Evolutionary conservation across 2,888 invertebrate genomes (phyloP).

Genomic region (Byasa hedistus): DNA sequence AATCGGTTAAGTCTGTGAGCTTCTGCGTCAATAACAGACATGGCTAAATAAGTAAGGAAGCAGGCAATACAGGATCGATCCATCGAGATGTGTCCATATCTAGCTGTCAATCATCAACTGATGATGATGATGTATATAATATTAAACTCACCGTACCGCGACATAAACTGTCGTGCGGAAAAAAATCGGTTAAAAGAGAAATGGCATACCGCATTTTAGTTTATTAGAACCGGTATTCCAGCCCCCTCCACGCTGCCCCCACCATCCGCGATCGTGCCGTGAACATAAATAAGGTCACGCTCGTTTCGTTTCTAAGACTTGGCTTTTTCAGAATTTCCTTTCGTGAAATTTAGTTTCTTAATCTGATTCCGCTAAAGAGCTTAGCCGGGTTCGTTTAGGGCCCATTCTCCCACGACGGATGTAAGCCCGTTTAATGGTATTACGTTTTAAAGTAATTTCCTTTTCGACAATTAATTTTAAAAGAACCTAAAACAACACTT

Average conservation of each 20-base stretch:
- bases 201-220: conserved; percentile 22
- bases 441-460: not conserved
- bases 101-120: no score
- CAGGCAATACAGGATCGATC: no score
- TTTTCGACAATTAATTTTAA: no score
- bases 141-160: no score
- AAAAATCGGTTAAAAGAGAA: conserved; percentile 18
- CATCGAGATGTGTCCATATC: no score
- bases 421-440: conserved; percentile 8
- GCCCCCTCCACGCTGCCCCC: conserved; percentile 3
- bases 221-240: conserved; percentile 26
- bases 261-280: conserved; percentile 26
- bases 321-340: conserved; percentile 20
- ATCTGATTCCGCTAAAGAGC: conserved; percentile 16
- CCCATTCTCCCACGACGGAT: conserved; percentile 1
- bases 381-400: conserved; percentile 7
- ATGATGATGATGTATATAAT: no score
- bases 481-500: no score
- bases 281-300: conserved; percentile 29
- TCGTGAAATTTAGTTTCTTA: conserved; percentile 11
- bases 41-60: no score
- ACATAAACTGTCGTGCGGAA: not conserved
- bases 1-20: no score
- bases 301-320: conserved; percentile 22
- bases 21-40: no score